Evolutionary conservation across 2,888 invertebrate species (phyloP).

Genomic region (Clunio marinus): DNA sequence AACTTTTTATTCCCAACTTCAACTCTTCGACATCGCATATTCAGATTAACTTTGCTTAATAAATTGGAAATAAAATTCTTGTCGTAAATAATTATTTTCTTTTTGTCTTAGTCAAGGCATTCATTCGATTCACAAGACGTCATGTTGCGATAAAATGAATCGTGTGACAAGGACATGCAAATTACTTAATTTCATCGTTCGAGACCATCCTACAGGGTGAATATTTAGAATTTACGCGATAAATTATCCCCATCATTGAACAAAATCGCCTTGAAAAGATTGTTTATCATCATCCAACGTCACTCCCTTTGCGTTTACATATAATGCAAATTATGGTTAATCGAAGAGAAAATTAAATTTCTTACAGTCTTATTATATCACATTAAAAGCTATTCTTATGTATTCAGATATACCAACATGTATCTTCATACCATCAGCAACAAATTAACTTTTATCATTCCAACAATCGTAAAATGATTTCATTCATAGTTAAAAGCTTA

Average conservation of each 20-base stretch:
- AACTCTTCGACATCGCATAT: not conserved
- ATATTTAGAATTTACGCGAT: not conserved
- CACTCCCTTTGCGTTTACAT: too few species aligned
- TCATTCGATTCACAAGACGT: not conserved
- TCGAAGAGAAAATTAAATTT: not conserved
- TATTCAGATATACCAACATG: too few species aligned
- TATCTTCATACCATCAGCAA: too few species aligned
- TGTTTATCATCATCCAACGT: not conserved
- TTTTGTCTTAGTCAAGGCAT: too few species aligned
- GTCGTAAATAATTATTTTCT: conserved; percentile 10
- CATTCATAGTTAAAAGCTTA: too few species aligned
- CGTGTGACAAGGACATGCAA: conserved; percentile 23
- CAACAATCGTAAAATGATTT: too few species aligned
- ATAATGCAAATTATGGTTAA: not conserved
- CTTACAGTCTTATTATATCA: not conserved
- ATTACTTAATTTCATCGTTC: conserved; percentile 17
- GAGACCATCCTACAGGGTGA: not conserved
- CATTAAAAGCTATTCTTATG: too few species aligned
- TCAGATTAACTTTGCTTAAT: not conserved
- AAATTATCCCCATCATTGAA: not conserved
- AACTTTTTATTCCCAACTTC: too few species aligned
- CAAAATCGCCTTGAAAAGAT: not conserved
- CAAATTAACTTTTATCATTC: too few species aligned
- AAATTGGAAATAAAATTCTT: not conserved
- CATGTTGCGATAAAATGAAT: not conserved